Evolutionary conservation across 2,113 vertebrate genomes (phyloP).

Genomic region (Cinclus cinclus): DNA sequence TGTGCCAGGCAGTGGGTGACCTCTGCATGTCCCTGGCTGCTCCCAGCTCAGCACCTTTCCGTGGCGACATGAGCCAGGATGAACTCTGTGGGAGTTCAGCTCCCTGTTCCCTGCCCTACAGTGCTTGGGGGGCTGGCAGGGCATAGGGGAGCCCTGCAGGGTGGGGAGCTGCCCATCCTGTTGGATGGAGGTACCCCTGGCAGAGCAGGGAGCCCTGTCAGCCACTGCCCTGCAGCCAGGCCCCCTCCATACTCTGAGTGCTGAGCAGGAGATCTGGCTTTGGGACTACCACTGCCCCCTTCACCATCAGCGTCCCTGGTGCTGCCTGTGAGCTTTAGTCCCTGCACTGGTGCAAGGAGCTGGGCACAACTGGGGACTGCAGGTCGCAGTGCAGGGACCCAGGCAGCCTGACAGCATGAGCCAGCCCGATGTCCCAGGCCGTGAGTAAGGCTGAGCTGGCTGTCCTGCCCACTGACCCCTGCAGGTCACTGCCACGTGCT

Average conservation of each 20-base stretch:
- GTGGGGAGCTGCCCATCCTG: neutral
- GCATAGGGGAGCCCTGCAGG: rapidly evolving
- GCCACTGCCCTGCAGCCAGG: neutral
- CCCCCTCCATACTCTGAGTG: neutral
- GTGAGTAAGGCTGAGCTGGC: constrained; percentile 27
- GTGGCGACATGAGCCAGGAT: neutral
- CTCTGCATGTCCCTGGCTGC: neutral
- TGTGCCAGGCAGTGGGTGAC: neutral
- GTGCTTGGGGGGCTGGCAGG: neutral
- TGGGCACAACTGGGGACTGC: neutral
- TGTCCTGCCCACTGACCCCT: neutral
- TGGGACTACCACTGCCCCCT: neutral
- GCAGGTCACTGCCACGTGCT: neutral
- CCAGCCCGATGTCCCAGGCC: neutral
- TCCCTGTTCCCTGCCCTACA: neutral
- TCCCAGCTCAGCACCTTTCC: neutral
- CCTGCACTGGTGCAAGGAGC: neutral
- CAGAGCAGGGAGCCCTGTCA: neutral
- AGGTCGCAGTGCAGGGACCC: neutral
- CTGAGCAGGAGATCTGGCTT: neutral
- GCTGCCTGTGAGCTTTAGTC: neutral
- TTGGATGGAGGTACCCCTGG: no score
- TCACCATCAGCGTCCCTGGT: rapidly evolving
- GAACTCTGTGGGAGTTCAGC: neutral
- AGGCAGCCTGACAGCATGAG: neutral